Conservation (phyloP, 2,797 vertebrate genomes). For the Pipistrellus pipistrellus region DNA sequence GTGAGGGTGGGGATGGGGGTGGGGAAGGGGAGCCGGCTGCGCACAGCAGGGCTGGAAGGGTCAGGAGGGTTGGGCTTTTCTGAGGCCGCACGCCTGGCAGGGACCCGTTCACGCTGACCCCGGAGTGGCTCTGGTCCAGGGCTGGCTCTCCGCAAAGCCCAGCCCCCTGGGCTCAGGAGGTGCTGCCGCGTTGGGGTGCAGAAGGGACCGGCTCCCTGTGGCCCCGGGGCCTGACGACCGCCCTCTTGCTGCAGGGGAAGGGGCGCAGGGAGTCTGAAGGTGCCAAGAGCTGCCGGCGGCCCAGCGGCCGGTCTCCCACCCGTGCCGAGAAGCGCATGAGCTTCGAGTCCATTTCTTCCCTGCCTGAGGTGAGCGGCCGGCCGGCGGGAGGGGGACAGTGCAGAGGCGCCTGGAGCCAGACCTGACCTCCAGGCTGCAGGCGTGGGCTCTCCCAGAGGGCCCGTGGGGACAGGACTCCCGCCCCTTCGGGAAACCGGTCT, state of each 20-base stretch:
- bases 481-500: not conserved
- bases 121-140: not conserved
- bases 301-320: slow-evolving; percentile 82
- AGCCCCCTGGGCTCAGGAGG: not conserved
- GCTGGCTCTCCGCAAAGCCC: not conserved
- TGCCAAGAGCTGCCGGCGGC: slow-evolving; percentile 80
- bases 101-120: not conserved
- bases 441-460: not conserved
- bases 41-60: not conserved
- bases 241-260: slow-evolving; percentile 73
- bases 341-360: slow-evolving; percentile 63
- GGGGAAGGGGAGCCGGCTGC: not conserved
- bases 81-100: not conserved
- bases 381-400: not conserved
- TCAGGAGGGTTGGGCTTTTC: not conserved
- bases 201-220: not conserved
- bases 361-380: slow-evolving; percentile 84
- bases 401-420: not conserved
- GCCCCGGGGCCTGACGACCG: not conserved
- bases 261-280: slow-evolving; percentile 73
- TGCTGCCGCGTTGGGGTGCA: not conserved
- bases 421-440: not conserved
- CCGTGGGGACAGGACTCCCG: not conserved
- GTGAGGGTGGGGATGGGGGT: too few relatives aligned
- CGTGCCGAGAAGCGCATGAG: slow-evolving; percentile 80